phyloP scores from a whole-genome alignment of 2,888 invertebrate species.

The Rutpela maculata region DNA sequence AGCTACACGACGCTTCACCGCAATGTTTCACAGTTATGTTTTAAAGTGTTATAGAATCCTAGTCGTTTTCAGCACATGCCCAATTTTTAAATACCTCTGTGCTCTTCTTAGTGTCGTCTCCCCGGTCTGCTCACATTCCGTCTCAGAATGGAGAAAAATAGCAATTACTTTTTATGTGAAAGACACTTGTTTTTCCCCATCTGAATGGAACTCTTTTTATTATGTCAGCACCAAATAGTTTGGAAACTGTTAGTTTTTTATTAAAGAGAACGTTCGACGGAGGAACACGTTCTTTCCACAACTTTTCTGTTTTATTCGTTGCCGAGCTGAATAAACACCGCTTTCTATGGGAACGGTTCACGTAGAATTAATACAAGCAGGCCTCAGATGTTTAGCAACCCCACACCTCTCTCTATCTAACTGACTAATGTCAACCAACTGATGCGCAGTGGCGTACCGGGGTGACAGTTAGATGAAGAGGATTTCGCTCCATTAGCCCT shows the following conservation, averaged over 20 bases:
- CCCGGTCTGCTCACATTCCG: neutral
- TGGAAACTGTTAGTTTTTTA: slow-evolving; percentile 17
- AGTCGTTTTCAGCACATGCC: neutral
- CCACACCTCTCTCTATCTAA: neutral
- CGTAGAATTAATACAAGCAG: slow-evolving; percentile 4
- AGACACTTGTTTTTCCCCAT: slow-evolving; percentile 6
- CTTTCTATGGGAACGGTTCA: neutral
- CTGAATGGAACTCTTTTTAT: slow-evolving; percentile 7
- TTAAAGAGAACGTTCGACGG: slow-evolving; percentile 9
- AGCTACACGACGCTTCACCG: neutral
- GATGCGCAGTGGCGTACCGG: slow-evolving; percentile 8
- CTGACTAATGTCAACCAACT: slow-evolving; percentile 14
- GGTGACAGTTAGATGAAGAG: slow-evolving; percentile 25
- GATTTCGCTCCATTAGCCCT: slow-evolving; percentile 18
- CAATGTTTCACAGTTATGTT: neutral
- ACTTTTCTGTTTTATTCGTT: neutral
- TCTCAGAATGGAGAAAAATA: neutral
- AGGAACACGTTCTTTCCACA: neutral
- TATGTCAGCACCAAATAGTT: slow-evolving; percentile 20
- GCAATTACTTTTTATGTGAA: slow-evolving; percentile 15
- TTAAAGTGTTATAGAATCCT: neutral
- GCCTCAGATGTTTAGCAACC: neutral
- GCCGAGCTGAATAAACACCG: slow-evolving; percentile 7
- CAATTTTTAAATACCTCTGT: neutral
- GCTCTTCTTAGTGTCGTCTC: neutral